Percentiles rank a stretch among this genome's conserved stretches.
phyloP scores from a whole-genome alignment of 2,888 invertebrate genomes.

The Apotomis capreana region DNA sequence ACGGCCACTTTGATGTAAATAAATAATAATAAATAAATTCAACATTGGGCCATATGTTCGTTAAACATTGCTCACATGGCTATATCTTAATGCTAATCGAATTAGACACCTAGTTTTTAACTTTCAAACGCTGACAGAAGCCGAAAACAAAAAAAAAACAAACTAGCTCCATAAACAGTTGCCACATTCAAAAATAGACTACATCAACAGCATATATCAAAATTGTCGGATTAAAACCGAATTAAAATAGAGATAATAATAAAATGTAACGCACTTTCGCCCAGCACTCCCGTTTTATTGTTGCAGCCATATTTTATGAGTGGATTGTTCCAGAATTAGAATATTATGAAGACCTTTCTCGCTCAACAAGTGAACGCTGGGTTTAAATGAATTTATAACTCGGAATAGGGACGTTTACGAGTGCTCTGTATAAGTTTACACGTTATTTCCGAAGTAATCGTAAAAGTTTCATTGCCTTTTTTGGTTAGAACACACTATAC shows the following conservation, averaged over 20 bases:
- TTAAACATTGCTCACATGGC: too few relatives aligned
- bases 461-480: conserved; percentile 16
- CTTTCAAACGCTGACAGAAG: not conserved
- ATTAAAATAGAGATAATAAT: conserved; percentile 74
- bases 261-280: conserved; percentile 73
- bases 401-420: conserved; percentile 34
- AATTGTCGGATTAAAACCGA: conserved; percentile 60
- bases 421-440: conserved; percentile 5
- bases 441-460: conserved; percentile 6
- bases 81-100: too few relatives aligned
- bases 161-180: not conserved
- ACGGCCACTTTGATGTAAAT: too few relatives aligned
- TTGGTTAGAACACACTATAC: not conserved
- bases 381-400: conserved; percentile 39
- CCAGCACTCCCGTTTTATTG: conserved; percentile 82
- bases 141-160: not conserved
- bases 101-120: too few relatives aligned
- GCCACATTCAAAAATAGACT: conserved; percentile 25
- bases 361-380: conserved; percentile 25
- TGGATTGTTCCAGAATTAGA: conserved; percentile 82
- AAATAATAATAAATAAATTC: too few relatives aligned
- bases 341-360: conserved; percentile 47
- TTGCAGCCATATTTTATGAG: conserved; percentile 81
- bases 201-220: conserved; percentile 36
- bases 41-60: too few relatives aligned